These are phyloP conservation scores for Arctocebus calabarensis DNA, from an alignment of 2,797 vertebrate species.

Conservation along the genomic window DNA sequence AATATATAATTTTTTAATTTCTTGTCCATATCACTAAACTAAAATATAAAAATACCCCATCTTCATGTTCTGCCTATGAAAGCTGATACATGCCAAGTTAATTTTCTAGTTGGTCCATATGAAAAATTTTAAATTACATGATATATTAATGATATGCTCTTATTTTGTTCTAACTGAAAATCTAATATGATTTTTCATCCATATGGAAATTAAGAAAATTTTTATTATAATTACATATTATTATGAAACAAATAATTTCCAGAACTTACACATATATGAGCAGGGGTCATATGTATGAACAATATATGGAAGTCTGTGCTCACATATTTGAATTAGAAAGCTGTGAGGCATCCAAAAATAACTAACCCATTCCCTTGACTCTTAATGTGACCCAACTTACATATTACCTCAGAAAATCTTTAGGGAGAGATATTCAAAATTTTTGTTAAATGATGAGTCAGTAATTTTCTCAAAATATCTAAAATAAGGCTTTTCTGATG, in stretches of 20 bases:
- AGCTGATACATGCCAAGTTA: neutral
- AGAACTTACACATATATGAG: neutral
- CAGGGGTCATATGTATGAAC: neutral
- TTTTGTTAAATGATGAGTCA: slow-evolving; percentile 19
- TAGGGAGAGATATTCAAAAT: neutral
- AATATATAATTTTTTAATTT: neutral
- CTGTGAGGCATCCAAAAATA: neutral
- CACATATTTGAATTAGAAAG: neutral
- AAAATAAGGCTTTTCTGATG: neutral
- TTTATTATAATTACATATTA: neutral
- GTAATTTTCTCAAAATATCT: slow-evolving; percentile 11
- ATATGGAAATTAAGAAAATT: neutral
- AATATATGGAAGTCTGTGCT: neutral
- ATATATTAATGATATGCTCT: neutral
- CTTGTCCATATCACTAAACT: neutral
- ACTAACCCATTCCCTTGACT: neutral
- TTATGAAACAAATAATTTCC: neutral
- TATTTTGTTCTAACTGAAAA: neutral
- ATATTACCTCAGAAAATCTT: neutral
- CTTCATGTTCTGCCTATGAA: neutral
- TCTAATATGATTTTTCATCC: neutral
- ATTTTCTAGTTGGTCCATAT: neutral
- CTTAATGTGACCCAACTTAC: neutral
- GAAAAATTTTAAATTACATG: neutral
- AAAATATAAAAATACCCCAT: neutral